phyloP scores from a whole-genome alignment of 2,113 vertebrate species.

The Parus major region DNA sequence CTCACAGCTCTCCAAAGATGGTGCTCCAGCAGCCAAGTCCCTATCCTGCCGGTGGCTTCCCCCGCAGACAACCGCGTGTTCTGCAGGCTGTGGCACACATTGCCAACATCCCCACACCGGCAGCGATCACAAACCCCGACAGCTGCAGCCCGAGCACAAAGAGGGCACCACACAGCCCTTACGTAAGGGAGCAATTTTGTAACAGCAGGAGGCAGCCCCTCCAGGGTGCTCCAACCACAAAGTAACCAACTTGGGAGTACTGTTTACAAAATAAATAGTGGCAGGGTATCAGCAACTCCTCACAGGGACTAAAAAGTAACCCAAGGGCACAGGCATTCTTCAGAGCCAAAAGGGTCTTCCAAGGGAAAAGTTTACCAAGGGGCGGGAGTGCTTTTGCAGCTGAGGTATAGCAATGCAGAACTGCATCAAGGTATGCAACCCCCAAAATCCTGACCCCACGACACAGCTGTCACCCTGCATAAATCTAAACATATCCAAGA shows the following conservation, averaged over 20 bases:
- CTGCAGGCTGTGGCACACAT: neutral
- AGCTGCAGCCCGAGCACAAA: constrained; percentile 49
- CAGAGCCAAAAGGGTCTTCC: neutral
- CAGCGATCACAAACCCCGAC: constrained; percentile 21
- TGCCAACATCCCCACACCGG: neutral
- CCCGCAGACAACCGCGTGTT: neutral
- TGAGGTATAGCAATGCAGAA: neutral
- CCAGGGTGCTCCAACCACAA: neutral
- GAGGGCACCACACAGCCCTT: neutral
- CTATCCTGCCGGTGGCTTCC: neutral
- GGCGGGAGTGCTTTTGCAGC: neutral
- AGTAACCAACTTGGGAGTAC: rapidly evolving
- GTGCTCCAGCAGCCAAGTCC: neutral
- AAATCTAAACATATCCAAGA: rapidly evolving
- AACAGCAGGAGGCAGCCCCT: neutral
- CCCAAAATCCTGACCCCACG: neutral
- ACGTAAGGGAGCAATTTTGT: neutral
- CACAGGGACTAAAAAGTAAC: neutral
- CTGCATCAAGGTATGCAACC: too few species aligned
- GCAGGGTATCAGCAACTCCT: rapidly evolving
- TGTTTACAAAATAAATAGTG: neutral
- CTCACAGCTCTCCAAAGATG: neutral
- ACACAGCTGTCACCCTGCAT: neutral
- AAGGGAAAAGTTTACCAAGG: neutral
- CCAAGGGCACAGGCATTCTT: rapidly evolving